These are phyloP conservation scores for Limonius californicus DNA, from an alignment of 1,140 invertebrate genomes.

Conservation along the genomic window DNA sequence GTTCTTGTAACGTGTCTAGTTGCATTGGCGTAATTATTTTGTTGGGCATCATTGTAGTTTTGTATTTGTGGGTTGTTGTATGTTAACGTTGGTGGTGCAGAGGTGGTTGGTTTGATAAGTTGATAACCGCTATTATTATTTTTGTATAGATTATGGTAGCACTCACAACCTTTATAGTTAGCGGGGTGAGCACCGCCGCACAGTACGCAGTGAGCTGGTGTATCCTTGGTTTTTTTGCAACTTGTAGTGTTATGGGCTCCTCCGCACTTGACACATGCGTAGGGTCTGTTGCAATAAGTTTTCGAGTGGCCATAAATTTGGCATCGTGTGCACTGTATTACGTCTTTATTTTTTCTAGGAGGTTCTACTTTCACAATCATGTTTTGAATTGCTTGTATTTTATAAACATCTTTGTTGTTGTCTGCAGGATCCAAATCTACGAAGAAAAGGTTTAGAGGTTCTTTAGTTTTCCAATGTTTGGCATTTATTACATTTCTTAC, in stretches of 20 bases:
- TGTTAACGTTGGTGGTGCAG: too few relatives aligned
- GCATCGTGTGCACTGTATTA: conserved; percentile 42
- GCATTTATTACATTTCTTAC: conserved; percentile 32
- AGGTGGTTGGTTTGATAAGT: too few relatives aligned
- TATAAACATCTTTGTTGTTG: conserved; percentile 42
- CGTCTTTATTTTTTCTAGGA: conserved; percentile 31
- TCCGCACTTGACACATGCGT: conserved; percentile 45
- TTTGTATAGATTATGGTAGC: background rate
- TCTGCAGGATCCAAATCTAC: conserved; percentile 37
- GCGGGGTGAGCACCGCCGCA: background rate
- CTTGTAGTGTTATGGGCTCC: conserved; percentile 38
- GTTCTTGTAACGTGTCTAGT: too few relatives aligned
- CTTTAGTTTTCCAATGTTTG: conserved; percentile 32
- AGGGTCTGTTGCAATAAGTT: conserved; percentile 36
- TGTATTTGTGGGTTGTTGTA: too few relatives aligned
- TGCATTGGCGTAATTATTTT: too few relatives aligned
- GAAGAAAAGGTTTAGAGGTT: conserved; percentile 39
- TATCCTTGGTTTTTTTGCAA: conserved; percentile 40
- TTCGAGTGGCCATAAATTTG: conserved; percentile 45
- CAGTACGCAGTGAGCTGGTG: conserved; percentile 14
- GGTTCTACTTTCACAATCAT: conserved; percentile 38
- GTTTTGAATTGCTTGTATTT: conserved; percentile 36
- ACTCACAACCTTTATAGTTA: background rate
- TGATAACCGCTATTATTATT: too few relatives aligned
- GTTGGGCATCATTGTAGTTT: too few relatives aligned